These are phyloP conservation scores for Mythimna albipuncta DNA, from an alignment of 2,888 invertebrate species.

Conservation along the genomic window DNA sequence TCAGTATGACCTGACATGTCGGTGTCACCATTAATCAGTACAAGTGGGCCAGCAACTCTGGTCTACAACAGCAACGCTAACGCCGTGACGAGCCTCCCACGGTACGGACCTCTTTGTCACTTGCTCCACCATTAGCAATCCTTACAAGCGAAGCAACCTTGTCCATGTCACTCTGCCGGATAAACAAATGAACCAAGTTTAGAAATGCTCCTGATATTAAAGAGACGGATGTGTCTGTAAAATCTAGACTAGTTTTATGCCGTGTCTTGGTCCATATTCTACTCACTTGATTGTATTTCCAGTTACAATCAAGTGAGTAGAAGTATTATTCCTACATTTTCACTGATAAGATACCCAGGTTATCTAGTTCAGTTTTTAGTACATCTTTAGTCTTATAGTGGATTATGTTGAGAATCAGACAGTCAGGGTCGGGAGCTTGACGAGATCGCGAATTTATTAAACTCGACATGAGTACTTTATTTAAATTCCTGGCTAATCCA, in stretches of 20 bases:
- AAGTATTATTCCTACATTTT: no score
- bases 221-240: neutral
- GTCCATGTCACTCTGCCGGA: neutral
- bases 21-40: slow-evolving; percentile 1
- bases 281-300: no score
- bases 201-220: slow-evolving; percentile 11
- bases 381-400: no score
- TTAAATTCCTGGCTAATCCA: no score
- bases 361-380: no score
- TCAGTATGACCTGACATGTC: neutral
- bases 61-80: neutral
- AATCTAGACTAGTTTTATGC: neutral
- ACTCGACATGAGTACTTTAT: no score
- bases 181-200: neutral
- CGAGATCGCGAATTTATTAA: no score
- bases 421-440: no score
- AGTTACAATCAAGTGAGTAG: no score
- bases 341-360: no score
- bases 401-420: no score
- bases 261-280: neutral
- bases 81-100: no score
- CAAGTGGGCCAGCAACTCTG: neutral
- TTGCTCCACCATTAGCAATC: neutral
- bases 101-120: neutral
- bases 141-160: slow-evolving; percentile 2